A percentile compares a stretch with the other conserved stretches of the same genome.
Conservation (phyloP, 2,888 invertebrate genomes). For the Encarsia formosa region DNA sequence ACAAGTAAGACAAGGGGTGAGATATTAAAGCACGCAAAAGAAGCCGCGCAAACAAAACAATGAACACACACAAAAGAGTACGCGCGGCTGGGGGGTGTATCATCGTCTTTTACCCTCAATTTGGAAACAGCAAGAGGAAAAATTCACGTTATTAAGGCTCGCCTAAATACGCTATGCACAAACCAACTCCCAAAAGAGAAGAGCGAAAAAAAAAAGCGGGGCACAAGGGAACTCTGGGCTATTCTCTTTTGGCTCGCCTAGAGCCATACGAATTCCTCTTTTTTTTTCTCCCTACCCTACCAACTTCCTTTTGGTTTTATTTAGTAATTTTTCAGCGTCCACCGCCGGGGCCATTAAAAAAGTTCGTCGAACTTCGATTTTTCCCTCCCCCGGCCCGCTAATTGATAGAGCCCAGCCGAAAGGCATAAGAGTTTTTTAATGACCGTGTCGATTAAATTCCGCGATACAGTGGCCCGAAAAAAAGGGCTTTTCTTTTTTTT, state of each 20-base stretch:
- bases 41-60: no score
- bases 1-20: no score
- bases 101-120: no score
- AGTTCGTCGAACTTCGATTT: conserved; percentile 16
- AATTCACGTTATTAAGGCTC: no score
- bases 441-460: conserved; percentile 19
- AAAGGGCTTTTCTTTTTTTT: no score
- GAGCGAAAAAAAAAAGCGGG: background rate
- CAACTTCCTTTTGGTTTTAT: conserved; percentile 14
- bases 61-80: no score
- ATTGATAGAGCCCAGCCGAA: conserved; percentile 4
- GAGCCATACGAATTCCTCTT: background rate
- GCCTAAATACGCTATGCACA: no score
- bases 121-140: no score
- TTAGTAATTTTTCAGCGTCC: conserved; percentile 7
- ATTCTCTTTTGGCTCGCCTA: background rate
- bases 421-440: conserved; percentile 19
- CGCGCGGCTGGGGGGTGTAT: no score
- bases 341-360: conserved; percentile 14
- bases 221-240: background rate
- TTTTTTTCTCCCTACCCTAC: background rate
- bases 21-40: no score
- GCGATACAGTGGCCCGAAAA: conserved; percentile 9
- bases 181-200: no score
- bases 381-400: background rate